A percentile compares a stretch with the other conserved stretches of the same genome.
phyloP scores from a whole-genome alignment of 2,113 vertebrate species.

The Cochlearius cochlearius region DNA sequence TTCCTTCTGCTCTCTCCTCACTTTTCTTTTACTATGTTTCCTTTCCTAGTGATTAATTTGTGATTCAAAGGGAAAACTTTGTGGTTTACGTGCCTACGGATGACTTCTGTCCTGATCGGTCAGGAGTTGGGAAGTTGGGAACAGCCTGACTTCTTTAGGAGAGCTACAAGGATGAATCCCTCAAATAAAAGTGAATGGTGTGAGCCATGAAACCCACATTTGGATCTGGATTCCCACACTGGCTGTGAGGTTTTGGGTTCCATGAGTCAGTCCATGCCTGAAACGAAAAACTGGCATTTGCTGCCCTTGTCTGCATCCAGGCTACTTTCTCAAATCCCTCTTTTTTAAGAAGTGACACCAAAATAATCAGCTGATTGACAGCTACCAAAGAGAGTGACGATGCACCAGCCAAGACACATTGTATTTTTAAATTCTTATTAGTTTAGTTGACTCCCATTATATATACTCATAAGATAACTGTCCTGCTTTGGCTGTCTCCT shows the following conservation, averaged over 20 bases:
- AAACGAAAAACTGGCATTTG: not conserved
- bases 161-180: not conserved
- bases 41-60: not conserved
- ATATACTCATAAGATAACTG: not conserved
- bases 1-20: not conserved
- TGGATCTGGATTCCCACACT: not conserved
- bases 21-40: not conserved
- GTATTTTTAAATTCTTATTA: not conserved
- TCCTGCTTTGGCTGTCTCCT: not conserved
- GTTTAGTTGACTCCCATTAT: not conserved
- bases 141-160: not conserved
- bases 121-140: not conserved
- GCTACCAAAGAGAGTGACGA: not conserved
- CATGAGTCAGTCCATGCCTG: not conserved
- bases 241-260: not conserved
- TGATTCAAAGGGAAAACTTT: not conserved
- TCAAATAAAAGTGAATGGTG: not conserved
- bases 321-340: not conserved
- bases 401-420: not conserved
- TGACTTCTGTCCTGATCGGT: not conserved
- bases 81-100: not conserved
- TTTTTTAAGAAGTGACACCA: not conserved
- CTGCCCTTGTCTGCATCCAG: not conserved
- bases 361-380: not conserved
- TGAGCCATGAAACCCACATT: not conserved